A percentile compares a stretch with the other conserved stretches of the same genome.
These are phyloP conservation scores for Centropus unirufus DNA, from an alignment of 2,113 vertebrate genomes.

Conservation along the genomic window DNA sequence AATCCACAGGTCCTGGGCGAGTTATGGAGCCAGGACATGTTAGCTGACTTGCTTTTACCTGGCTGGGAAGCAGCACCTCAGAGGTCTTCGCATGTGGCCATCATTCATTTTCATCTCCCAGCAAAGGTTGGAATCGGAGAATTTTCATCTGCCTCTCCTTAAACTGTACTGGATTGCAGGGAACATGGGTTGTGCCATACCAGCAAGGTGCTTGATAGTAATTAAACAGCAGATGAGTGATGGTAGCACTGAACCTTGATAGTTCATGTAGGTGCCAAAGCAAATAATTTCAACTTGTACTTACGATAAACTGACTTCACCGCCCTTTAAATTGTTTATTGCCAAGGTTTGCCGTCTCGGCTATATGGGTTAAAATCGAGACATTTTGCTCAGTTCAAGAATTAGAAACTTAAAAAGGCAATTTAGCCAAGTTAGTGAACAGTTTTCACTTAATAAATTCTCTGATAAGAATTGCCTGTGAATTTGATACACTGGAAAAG, in stretches of 20 bases:
- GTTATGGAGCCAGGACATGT: background rate
- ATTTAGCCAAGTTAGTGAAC: background rate
- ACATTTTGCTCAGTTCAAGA: background rate
- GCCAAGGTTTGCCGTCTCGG: background rate
- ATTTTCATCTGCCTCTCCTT: background rate
- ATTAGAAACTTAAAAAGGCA: background rate
- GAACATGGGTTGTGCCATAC: background rate
- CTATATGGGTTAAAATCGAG: background rate
- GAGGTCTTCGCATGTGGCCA: background rate
- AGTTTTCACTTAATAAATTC: background rate
- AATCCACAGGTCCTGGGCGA: background rate
- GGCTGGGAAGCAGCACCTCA: background rate
- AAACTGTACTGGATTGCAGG: rapidly evolving
- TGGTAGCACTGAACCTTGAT: background rate
- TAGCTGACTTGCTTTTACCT: background rate
- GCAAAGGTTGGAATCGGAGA: background rate
- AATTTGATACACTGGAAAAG: background rate
- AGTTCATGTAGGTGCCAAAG: background rate
- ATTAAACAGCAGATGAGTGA: background rate
- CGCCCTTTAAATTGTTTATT: background rate
- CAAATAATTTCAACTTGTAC: background rate
- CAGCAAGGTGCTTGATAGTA: background rate
- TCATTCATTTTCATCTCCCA: rapidly evolving
- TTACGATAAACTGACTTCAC: background rate
- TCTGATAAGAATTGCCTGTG: background rate